Conservation (phyloP, 64 coral and sea anemone species). For the Montipora foliosa region DNA sequence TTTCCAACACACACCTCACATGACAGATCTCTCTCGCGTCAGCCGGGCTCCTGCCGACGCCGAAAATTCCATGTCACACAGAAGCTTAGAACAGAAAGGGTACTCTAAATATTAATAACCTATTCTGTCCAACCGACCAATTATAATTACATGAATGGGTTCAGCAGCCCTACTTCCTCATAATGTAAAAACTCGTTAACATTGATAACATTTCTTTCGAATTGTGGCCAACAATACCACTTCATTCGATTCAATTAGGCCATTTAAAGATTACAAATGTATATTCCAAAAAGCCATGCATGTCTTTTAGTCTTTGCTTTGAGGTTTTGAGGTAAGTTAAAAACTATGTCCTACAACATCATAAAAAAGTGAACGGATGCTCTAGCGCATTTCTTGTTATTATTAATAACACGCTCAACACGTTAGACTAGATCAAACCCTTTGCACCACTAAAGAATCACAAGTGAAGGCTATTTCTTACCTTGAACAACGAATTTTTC, state of each 20-base stretch:
- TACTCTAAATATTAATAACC: conserved; percentile 4
- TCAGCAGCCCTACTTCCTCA: conserved; percentile 11
- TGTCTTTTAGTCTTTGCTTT: not conserved
- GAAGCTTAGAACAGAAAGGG: not conserved
- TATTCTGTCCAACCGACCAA: conserved; percentile 6
- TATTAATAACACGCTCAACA: conserved; percentile 1
- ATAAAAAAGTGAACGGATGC: not conserved
- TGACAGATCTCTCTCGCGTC: not conserved
- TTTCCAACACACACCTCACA: conserved; percentile 1
- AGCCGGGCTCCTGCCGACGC: no score
- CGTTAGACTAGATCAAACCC: conserved; percentile 3
- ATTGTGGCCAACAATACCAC: not conserved
- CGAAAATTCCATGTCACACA: not conserved
- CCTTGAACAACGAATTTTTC: not conserved
- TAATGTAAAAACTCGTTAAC: no score
- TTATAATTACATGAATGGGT: conserved; percentile 10
- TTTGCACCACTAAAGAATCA: not conserved
- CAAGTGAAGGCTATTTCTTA: conserved; percentile 2
- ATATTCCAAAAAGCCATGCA: conserved; percentile 7
- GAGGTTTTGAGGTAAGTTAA: conserved; percentile 4
- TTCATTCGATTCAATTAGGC: not conserved
- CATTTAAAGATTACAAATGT: conserved; percentile 9
- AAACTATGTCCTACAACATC: not conserved
- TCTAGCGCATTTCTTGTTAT: not conserved
- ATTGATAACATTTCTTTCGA: not conserved